Evolutionary conservation across 2,797 vertebrate species (phyloP).

Genomic region (Selene dorsalis): DNA sequence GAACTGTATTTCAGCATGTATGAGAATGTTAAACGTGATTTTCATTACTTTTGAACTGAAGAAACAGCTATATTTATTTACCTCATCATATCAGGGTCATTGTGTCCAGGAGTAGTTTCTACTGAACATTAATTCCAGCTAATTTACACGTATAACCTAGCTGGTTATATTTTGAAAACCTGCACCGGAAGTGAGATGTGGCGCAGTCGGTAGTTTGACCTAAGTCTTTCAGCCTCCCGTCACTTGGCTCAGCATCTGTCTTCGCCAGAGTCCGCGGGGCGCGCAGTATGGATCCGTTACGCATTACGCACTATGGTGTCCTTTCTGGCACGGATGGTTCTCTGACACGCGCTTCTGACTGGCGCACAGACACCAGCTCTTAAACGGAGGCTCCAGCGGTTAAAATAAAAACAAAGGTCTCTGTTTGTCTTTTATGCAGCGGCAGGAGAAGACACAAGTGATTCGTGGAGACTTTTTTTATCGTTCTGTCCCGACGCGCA

Average conservation of each 20-base stretch:
- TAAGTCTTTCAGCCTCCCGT: not conserved
- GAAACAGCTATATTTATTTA: not conserved
- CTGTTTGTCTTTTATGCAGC: constrained; percentile 15
- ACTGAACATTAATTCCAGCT: no score
- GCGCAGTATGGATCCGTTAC: constrained; percentile 78
- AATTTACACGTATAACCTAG: no score
- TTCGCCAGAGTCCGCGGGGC: constrained; percentile 50
- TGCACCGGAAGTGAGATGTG: not conserved
- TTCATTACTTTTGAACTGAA: not conserved
- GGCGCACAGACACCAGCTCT: constrained; percentile 32
- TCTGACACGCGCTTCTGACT: constrained; percentile 50
- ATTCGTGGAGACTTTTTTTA: constrained; percentile 24
- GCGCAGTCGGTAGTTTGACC: not conserved
- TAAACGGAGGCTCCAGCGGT: constrained; percentile 5
- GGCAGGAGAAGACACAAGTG: constrained; percentile 34
- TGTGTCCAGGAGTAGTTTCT: not conserved
- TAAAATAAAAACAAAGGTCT: not conserved
- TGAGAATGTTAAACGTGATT: not conserved
- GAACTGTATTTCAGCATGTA: no score
- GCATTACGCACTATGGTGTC: constrained; percentile 68
- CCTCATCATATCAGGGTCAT: not conserved
- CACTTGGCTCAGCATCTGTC: constrained; percentile 69
- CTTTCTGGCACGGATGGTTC: constrained; percentile 48
- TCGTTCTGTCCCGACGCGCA: constrained; percentile 4
- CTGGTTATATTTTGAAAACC: constrained; percentile 60